Percentiles rank a stretch among this genome's conserved stretches.
These are phyloP conservation scores for Pseudomyrmex dendroicus DNA, from an alignment of 1,140 invertebrate species.

Conservation along the genomic window DNA sequence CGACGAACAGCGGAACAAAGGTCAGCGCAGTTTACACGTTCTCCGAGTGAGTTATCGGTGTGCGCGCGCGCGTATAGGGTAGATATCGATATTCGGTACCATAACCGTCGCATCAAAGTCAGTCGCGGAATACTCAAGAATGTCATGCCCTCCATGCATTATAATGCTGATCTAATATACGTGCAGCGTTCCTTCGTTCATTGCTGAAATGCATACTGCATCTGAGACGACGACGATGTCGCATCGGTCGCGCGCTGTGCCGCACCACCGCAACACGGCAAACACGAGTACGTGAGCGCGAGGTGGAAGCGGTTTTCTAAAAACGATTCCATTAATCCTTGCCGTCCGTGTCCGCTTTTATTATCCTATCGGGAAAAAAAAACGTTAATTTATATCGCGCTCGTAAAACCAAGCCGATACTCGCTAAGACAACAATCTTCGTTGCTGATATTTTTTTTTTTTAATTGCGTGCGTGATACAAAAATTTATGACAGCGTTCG, in stretches of 20 bases:
- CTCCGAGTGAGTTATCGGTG: slow-evolving; percentile 38
- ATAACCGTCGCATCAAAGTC: slow-evolving; percentile 57
- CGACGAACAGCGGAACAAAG: slow-evolving; percentile 48
- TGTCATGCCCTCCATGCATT: slow-evolving; percentile 32
- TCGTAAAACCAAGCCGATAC: neutral
- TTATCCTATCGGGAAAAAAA: neutral
- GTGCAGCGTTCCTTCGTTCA: slow-evolving; percentile 45
- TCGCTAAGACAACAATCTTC: neutral
- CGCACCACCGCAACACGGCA: neutral
- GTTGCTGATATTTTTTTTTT: neutral
- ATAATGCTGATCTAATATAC: slow-evolving; percentile 57
- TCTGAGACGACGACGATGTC: slow-evolving; percentile 13
- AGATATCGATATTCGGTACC: slow-evolving; percentile 54
- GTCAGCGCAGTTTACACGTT: slow-evolving; percentile 56
- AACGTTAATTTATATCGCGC: slow-evolving; percentile 6
- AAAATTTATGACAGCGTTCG: neutral
- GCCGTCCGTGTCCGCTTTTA: slow-evolving; percentile 8
- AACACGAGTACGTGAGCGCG: slow-evolving; percentile 27
- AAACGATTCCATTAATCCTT: slow-evolving; percentile 40
- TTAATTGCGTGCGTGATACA: neutral
- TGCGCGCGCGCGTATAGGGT: neutral
- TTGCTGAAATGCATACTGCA: slow-evolving; percentile 51
- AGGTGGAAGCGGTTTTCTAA: slow-evolving; percentile 6
- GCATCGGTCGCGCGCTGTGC: neutral
- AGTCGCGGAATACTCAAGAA: slow-evolving; percentile 55